Conservation (phyloP, 2,113 vertebrate genomes). For the Cranoglanis bouderius region DNA sequence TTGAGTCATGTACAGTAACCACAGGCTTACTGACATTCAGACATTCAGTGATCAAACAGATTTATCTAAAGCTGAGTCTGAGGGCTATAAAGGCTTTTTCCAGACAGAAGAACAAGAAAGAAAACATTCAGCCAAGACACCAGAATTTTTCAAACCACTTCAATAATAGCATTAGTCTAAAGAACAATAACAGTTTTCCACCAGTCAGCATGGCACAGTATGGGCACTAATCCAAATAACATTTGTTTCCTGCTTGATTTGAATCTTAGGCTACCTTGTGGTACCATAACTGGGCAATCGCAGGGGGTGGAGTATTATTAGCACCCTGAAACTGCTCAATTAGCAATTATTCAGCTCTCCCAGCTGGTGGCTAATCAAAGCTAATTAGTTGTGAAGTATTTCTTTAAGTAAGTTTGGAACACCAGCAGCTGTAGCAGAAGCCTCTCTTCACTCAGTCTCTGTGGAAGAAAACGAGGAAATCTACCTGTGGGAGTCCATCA, state of each 20-base stretch:
- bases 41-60: constrained; percentile 39
- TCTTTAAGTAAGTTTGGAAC: constrained; percentile 6
- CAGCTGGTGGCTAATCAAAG: constrained; percentile 19
- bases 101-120: constrained; percentile 25
- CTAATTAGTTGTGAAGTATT: constrained; percentile 34
- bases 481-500: not conserved
- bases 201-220: not conserved
- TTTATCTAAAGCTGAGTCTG: constrained; percentile 26
- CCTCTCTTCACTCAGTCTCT: not conserved
- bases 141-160: constrained; percentile 8
- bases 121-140: constrained; percentile 28
- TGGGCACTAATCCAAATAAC: not conserved
- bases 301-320: constrained; percentile 19
- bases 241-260: constrained; percentile 15
- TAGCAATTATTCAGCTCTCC: constrained; percentile 26
- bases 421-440: constrained; percentile 1
- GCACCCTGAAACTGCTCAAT: constrained; percentile 8
- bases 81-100: constrained; percentile 2
- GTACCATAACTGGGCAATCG: constrained; percentile 3
- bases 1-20: constrained; percentile 1
- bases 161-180: not conserved
- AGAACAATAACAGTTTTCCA: not conserved
- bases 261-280: constrained; percentile 9
- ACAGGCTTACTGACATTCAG: not conserved
- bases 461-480: not conserved